These are phyloP conservation scores for Pithecia hirsuta DNA, from an alignment of 2,797 vertebrate genomes.

Conservation along the genomic window DNA sequence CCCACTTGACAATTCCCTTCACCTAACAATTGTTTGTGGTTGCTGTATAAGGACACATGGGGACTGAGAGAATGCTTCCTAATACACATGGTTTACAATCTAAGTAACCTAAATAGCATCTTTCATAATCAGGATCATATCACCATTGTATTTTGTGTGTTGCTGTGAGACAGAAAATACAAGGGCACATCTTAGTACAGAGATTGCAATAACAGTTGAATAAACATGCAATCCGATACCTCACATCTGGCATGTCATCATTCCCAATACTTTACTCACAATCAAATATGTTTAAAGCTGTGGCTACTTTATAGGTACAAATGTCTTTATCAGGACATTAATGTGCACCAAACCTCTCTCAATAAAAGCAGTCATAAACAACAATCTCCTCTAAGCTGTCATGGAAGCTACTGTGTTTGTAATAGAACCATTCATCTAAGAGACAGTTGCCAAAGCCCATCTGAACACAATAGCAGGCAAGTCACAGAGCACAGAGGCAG, in stretches of 20 bases:
- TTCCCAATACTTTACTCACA: constrained; percentile 80
- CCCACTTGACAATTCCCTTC: constrained; percentile 17
- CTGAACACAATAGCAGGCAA: neutral
- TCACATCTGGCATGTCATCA: constrained; percentile 89
- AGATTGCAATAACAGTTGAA: constrained; percentile 85
- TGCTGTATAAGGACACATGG: constrained; percentile 15
- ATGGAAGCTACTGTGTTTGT: constrained; percentile 66
- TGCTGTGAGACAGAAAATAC: constrained; percentile 80
- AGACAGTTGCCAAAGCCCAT: constrained; percentile 52
- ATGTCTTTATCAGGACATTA: constrained; percentile 80
- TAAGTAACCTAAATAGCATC: constrained; percentile 73
- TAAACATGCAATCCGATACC: constrained; percentile 89
- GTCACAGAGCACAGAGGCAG: neutral
- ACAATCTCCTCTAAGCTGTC: constrained; percentile 68
- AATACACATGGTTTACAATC: constrained; percentile 68
- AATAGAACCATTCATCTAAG: constrained; percentile 71
- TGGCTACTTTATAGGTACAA: constrained; percentile 82
- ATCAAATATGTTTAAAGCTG: constrained; percentile 77
- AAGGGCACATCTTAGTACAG: constrained; percentile 72
- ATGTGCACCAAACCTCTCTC: constrained; percentile 72
- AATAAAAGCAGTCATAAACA: constrained; percentile 79
- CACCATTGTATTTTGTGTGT: constrained; percentile 55
- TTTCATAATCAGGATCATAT: constrained; percentile 74
- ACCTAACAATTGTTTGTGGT: neutral
- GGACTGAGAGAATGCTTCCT: constrained; percentile 66